These are phyloP conservation scores for Bombus turneri DNA, from an alignment of 1,140 invertebrate species.

Conservation along the genomic window DNA sequence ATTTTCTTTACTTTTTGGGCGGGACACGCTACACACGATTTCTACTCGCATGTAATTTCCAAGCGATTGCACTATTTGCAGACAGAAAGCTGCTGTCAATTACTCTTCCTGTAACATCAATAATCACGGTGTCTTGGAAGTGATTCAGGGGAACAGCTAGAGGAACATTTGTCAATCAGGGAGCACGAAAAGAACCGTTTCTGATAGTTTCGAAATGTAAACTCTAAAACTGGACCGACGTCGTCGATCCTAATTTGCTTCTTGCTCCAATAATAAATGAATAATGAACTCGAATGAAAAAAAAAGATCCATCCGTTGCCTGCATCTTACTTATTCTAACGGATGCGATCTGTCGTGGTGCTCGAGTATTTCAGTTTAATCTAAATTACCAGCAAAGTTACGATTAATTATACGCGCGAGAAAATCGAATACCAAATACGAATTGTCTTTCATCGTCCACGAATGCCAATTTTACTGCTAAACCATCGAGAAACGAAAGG, in stretches of 20 bases:
- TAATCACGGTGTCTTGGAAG: background rate
- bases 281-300: background rate
- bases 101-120: conserved; percentile 18
- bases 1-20: background rate
- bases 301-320: background rate
- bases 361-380: background rate
- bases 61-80: conserved; percentile 12
- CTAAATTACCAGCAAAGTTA: background rate
- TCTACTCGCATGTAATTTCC: conserved; percentile 18
- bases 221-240: background rate
- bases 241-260: conserved; percentile 2
- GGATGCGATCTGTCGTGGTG: background rate
- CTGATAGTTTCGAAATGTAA: conserved; percentile 2
- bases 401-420: background rate
- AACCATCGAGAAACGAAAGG: too few relatives aligned
- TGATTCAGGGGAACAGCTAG: background rate
- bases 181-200: background rate
- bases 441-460: too few relatives aligned
- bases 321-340: background rate
- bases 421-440: too few relatives aligned
- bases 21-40: conserved; percentile 4
- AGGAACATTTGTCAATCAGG: background rate
- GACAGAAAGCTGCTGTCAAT: conserved; percentile 20
- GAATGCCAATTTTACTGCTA: too few relatives aligned
- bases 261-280: background rate